Base-by-base conservation (phyloP, 2,797 vertebrate species). In the Thalassophryne amazonica region DNA sequence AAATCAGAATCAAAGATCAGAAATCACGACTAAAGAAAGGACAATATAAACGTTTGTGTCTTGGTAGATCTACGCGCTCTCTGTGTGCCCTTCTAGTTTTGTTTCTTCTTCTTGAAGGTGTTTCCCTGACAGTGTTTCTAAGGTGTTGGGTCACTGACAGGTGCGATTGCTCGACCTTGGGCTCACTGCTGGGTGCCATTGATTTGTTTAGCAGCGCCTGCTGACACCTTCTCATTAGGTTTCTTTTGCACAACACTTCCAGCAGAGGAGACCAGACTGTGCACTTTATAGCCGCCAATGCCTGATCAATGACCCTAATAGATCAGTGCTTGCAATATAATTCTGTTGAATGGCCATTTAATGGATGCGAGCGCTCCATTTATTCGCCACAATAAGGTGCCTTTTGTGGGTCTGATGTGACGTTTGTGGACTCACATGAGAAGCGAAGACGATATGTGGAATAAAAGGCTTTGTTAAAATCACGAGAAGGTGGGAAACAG, bases 151-250 rank as follows among this genome's bases (percentile, higher is more conserved):
- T n/a, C n/a, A n/a, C n/a, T n/a, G n/a, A n/a, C n/a, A n/a, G n/a
- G 60, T 50, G 52, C 32, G 5, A n/a, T 31, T 56, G 8, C 48
- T 61, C 40, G 84, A 87, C 88, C 86, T 85, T 89, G 89, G 76
- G 54, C 69, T 64, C 76, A 65, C 81, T 81, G 80, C 71, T 80
- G 79, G 84, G 79, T 76, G 75, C 80, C 87, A 92, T 91, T 91
- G 91, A 92, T 92, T 91, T 91, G 90, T 92, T 92, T 91, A 88
- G 87, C 83, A 89, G 86, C 70, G 70, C 32, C 69, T 60, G 64
- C 85, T 90, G 89, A 89, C 89, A 90, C 86, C 73, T 91, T 86
- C 86, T 90, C 86, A 89, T 91, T 89, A 89, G 80, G 73, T 82
- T 88, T 87, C 85, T 80, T 86, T 86, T 83, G 77, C 76, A 74